Base-by-base conservation (phyloP, 2,113 vertebrate genomes). In the Podilymbus podiceps region DNA sequence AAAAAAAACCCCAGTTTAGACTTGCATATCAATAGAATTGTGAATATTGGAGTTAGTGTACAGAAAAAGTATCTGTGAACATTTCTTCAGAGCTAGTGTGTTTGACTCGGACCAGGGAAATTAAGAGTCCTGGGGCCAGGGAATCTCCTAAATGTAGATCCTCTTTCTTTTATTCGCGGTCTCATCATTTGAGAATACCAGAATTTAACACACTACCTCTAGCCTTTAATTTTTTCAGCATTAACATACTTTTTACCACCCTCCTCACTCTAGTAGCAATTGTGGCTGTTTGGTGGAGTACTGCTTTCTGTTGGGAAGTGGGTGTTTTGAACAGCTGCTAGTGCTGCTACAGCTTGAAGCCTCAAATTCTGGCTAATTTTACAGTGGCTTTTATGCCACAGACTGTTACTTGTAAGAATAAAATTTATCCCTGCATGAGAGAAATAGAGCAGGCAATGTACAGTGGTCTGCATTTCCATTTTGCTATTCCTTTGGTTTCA, bases 141-240 rank as follows among this genome's bases (percentile, higher is more conserved):
- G 59, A 64, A 46, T 19, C 14, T 69, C 46, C 24, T 50, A 60
- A 69, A 55, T 73, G 27, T 46, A 16, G 14, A 56, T 18, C 9
- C 10, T 44, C 13, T 50, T 25, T 49, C 42, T 66, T 75, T 77
- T 31, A 23, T 83, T 86, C 0, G 0, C 25, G 30, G 1, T 60
- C 46, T 77, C 15, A 27, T 68, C 72, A 27, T 76, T 83, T 77
- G 30, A 40, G 49, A 19, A 12, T 55, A 8, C 28, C 5, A 77
- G 46, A 49, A 62, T 15, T 77, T 46, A 40, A 21, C 35, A 19
- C 0, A 1, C 12, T 82, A 9, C 22, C 50, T 63, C 22, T 33
- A 56, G 12, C 20, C 15, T 24, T 47, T 31, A 3, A 15, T 71
- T 71, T 25, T 25, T 58, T 40, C 62, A 56, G 30, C 25, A 14